A percentile compares a stretch with the other conserved stretches of the same genome.
These are phyloP conservation scores for sheep (Ovis aries) DNA, from an alignment of 2,113 vertebrate species.

Conservation along the genomic window DNA sequence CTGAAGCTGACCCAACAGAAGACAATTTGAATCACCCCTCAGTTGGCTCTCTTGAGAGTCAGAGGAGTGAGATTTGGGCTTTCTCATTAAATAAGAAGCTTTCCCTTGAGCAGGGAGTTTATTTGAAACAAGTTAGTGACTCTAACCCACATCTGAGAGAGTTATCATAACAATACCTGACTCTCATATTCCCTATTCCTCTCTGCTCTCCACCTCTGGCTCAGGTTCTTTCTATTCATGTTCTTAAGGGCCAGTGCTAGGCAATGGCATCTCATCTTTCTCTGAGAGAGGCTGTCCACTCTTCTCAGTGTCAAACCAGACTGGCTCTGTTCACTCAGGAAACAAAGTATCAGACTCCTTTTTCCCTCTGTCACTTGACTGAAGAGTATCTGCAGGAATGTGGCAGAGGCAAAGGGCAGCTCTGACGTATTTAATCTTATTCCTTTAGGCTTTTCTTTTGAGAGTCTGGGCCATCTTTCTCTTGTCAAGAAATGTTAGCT, in stretches of 20 bases:
- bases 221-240: background rate
- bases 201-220: background rate
- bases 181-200: background rate
- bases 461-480: background rate
- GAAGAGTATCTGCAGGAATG: background rate
- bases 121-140: background rate
- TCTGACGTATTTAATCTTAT: background rate
- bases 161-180: background rate
- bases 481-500: background rate
- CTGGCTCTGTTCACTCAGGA: background rate
- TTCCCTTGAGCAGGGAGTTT: background rate
- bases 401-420: background rate
- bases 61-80: background rate
- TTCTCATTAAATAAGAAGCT: slow-evolving; percentile 7
- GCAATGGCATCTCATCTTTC: background rate
- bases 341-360: background rate
- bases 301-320: background rate
- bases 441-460: background rate
- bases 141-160: background rate
- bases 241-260: background rate
- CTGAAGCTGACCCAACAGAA: background rate
- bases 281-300: background rate
- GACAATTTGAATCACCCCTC: background rate
- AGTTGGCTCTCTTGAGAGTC: background rate
- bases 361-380: background rate